Conservation (phyloP, 2,888 invertebrate species). For the Lasioglossum vierecki region DNA sequence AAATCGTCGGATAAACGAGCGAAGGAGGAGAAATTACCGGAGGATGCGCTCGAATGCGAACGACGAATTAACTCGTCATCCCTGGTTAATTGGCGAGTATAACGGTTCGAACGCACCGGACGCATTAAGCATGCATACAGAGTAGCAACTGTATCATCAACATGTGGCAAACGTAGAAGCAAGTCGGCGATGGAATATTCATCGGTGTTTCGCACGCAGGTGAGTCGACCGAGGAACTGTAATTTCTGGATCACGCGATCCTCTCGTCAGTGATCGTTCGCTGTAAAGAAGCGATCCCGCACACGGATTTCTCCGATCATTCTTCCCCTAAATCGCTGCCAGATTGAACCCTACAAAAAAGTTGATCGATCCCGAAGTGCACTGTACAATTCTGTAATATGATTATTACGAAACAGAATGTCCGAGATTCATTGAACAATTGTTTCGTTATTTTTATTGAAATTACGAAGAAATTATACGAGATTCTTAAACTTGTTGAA, state of each 20-base stretch:
- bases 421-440: background rate
- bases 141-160: constrained; percentile 34
- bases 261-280: constrained; percentile 8
- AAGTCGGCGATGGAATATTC: constrained; percentile 15
- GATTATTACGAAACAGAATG: background rate
- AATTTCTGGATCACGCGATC: constrained; percentile 31
- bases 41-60: constrained; percentile 1
- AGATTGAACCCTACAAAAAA: background rate
- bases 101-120: constrained; percentile 8
- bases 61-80: background rate
- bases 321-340: background rate
- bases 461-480: too few species aligned
- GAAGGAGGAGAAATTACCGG: background rate
- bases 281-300: constrained; percentile 2
- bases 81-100: background rate
- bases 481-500: too few species aligned
- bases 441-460: too few species aligned
- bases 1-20: background rate
- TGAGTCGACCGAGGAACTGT: background rate
- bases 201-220: constrained; percentile 4
- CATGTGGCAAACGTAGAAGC: constrained; percentile 8
- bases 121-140: background rate
- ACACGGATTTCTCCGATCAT: background rate
- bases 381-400: background rate
- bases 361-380: background rate